Base-by-base conservation (phyloP, 1,140 invertebrate species). In the Microplitis mediator region DNA sequence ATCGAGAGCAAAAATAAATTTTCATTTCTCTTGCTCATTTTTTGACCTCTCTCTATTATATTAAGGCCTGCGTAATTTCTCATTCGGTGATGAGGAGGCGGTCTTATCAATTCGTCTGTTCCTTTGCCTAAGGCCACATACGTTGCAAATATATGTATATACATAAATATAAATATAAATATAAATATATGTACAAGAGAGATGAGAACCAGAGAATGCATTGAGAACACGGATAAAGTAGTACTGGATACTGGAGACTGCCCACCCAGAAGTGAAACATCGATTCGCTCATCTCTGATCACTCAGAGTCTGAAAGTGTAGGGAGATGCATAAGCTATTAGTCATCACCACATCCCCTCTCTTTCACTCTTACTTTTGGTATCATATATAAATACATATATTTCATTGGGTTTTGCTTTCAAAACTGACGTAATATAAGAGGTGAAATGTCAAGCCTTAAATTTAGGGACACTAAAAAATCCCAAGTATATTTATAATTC, bases 331-430 rank as follows among this genome's bases (percentile, higher is more conserved):
- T 16, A 71, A 69, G 71, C 71, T 71, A 77, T 78, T 79, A 79
- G 77, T 79, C 78, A 79, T 74, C 75, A 79, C 74, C 69, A 65
- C 66, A 77, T 74, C 71, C 23, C 58, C 6, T 31, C 52, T 54
- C n/a, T 54, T n/a, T 16, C 52, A 14, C 52, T 54, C 52, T 54
- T 54, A 14, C 52, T 14, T 54, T 54, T 54, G 4, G 16, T 4
- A 2, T 54, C 5, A 13, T 54, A 5, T 16, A 16, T 4, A n/a
- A n/a, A 5, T 3, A 4, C 52, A 54, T n/a, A 54, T 14, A 45
- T 45, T 45, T 45, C 11, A 45, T 6, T 45, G 39, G 6, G 5
- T 45, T 45, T 45, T 45, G 6, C 39, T 11, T 45, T 11, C 6
- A 45, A 45, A 45, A 45, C 39, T 45, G 6, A 11, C 39, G 11